phyloP scores from a whole-genome alignment of 1,140 invertebrate genomes.

The Hyphantria cunea region DNA sequence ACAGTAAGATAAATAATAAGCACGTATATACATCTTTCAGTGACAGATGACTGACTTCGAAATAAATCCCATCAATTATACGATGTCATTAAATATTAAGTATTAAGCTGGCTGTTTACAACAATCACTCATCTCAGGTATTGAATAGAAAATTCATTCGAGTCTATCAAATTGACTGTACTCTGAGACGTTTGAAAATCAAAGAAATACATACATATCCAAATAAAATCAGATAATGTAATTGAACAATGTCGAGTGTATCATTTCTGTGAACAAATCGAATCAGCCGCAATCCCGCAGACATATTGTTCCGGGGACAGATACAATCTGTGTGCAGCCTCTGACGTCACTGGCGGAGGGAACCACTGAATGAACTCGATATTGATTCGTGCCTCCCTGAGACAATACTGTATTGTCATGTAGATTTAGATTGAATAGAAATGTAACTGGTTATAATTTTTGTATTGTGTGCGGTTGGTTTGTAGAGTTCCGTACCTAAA shows the following conservation, averaged over 20 bases:
- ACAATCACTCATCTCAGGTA: too few relatives aligned
- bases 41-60: too few relatives aligned
- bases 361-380: constrained; percentile 4
- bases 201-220: too few relatives aligned
- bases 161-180: too few relatives aligned
- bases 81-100: too few relatives aligned
- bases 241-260: constrained; percentile 19
- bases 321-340: constrained; percentile 10
- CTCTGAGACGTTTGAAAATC: too few relatives aligned
- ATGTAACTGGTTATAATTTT: background rate
- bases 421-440: background rate
- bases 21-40: too few relatives aligned
- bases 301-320: constrained; percentile 22
- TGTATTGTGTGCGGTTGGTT: background rate
- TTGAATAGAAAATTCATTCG: too few relatives aligned
- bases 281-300: constrained; percentile 24
- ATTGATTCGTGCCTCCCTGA: constrained; percentile 5
- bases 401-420: constrained; percentile 2
- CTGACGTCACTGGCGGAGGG: background rate
- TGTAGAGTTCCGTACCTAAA: too few relatives aligned
- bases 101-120: too few relatives aligned
- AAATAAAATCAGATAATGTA: background rate
- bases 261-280: constrained; percentile 18
- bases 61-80: too few relatives aligned
- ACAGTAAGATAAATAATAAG: too few relatives aligned